Base-by-base conservation (phyloP, 2,797 vertebrate genomes). In the Darevskia nairensis region DNA sequence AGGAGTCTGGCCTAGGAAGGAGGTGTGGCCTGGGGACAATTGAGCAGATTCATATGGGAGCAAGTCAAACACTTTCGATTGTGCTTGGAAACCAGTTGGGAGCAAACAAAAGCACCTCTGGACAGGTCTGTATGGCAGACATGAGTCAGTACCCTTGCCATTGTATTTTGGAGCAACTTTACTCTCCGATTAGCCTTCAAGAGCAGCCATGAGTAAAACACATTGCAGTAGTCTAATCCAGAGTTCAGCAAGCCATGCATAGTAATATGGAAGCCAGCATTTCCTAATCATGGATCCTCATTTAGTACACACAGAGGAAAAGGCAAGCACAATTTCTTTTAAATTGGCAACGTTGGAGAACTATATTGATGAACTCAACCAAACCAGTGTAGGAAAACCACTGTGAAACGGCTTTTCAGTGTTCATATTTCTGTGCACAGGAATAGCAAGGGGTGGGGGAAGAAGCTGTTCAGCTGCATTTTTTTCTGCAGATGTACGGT, bases 381-480 rank as follows among this genome's bases (percentile, higher is more conserved):
- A 89, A 87, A 50, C 4, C 15, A 8, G 84, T 92, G 41, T 80
- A 89, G 92, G 87, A 83, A 59, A 25, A 17, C 74, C 87, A 3
- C 69, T 92, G 25, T 29, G 46, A 92, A 91, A 76, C 88, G 50
- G 27, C 91, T 59, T 86, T 91, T 91, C 89, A 84, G 32, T 29
- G n/a, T 3, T 88, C 10, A 1, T 50, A 50, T 50, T 50, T 50
- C 46, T 50, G 46, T 25, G 89, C 39, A 2, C 86, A 81, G 86
- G 46, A 50, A 50, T 50, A 46, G 46, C 46, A 46, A 46, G 46
- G 46, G 46, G 9, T 46, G 46, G 46, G 46, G 46, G 46, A 46
- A 46, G 46, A 46, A 2, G 46, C 46, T 46, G 46, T 46, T 46
- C 46, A 46, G 46, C 46, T 11, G 80, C 84, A 13, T 35, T 80